phyloP scores from a whole-genome alignment of 1,140 invertebrate genomes.

The Ctenoplectra terminalis region DNA sequence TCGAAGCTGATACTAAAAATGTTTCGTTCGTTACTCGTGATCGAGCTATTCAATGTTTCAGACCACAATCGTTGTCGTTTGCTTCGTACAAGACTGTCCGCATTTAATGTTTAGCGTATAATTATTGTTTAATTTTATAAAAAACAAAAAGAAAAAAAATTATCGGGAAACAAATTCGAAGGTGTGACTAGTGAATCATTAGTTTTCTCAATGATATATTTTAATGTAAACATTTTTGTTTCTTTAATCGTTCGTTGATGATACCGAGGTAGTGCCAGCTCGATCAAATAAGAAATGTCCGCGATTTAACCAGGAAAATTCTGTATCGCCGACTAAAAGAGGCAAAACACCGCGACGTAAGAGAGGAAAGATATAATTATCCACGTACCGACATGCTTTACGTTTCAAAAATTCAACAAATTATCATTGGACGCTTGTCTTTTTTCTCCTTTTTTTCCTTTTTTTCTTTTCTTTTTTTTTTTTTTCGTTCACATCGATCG shows the following conservation, averaged over 20 bases:
- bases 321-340: constrained; percentile 1
- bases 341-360: not conserved
- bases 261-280: not conserved
- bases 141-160: not conserved
- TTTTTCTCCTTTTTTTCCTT: no score
- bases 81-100: constrained; percentile 24
- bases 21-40: not conserved
- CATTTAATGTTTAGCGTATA: constrained; percentile 1
- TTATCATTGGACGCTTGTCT: fast-evolving
- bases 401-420: no score
- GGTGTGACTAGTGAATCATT: not conserved
- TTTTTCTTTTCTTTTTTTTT: constrained; percentile 24
- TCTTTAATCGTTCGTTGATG: not conserved
- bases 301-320: not conserved
- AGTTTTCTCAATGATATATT: not conserved
- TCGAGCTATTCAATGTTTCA: no score
- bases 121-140: not conserved
- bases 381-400: not conserved
- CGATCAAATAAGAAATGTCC: not conserved
- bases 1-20: not conserved
- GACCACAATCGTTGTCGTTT: not conserved
- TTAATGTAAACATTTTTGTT: not conserved
- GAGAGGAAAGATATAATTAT: not conserved
- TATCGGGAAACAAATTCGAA: not conserved
- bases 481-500: constrained; percentile 16